Base-by-base conservation (phyloP, 2,113 vertebrate genomes). In the Phaethornis superciliosus region DNA sequence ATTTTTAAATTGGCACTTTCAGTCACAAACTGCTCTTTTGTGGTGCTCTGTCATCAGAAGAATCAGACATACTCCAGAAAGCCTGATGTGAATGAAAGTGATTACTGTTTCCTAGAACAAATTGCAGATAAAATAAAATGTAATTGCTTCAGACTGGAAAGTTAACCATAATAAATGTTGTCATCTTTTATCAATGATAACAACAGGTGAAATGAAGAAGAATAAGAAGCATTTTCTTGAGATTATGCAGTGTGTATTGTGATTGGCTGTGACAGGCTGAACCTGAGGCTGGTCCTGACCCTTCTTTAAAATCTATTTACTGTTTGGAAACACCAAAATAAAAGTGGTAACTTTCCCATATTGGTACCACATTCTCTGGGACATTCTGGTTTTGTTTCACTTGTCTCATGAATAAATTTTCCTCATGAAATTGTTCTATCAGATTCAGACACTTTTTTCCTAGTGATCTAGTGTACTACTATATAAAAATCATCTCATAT, bases 171-270 rank as follows among this genome's bases (percentile, higher is more conserved):
- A 89, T 71, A 91, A 94, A 94, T 89, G 42, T 78, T 95, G 92
- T 88, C 78, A 88, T 95, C 68, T 94, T 93, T 94, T 94, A 89
- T 96, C 91, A 95, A 68, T 93, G 71, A 33, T 78, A 95, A 96
- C 90, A 96, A 90, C 84, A 95, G 95, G 85, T 95, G 76, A 95
- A 91, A 89, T 74, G 46, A 91, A 80, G 78, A 79, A 69, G 27
- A 56, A 19, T 23, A 49, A 70, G 44, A 42, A 82, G 15, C 18
- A 32, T 95, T 96, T 91, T 94, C 52, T 74, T 87, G 78, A 80
- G 51, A 62, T 70, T 89, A 51, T 67, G 37, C 60, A 51, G 26
- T 40, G 26, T 67, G 4, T 74, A 42, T 83, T 81, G 37, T 91
- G 89, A 95, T 77, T 81, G 37, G 80, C 71, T 81, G 28, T 91